A percentile compares a stretch with the other conserved stretches of the same genome.
These are phyloP conservation scores for Ceryle rudis DNA, from an alignment of 2,797 vertebrate genomes.

Conservation along the genomic window DNA sequence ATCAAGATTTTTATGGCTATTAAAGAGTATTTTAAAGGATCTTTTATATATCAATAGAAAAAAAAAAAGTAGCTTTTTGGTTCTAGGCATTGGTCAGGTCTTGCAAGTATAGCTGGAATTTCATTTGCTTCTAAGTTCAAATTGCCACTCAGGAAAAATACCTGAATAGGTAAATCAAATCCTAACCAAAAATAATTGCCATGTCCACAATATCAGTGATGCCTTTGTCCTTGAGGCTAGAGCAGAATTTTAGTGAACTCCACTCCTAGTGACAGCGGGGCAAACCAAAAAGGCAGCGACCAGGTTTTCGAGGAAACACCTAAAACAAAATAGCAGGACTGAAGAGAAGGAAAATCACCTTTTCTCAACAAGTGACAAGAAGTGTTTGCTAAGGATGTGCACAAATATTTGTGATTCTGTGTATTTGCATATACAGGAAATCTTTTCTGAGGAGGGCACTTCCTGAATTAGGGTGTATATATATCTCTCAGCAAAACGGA, in stretches of 20 bases:
- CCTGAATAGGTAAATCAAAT: neutral
- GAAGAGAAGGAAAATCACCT: neutral
- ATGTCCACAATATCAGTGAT: neutral
- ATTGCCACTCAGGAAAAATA: neutral
- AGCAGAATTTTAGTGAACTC: neutral
- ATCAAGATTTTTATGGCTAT: neutral
- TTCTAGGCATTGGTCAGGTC: neutral
- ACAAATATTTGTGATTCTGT: neutral
- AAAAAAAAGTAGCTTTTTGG: neutral
- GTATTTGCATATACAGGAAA: conserved; percentile 28
- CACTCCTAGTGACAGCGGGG: too few species aligned
- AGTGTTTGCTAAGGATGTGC: neutral
- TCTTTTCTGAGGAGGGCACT: neutral
- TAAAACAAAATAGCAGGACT: neutral
- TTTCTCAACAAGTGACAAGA: neutral
- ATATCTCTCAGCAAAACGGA: neutral
- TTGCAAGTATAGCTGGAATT: neutral
- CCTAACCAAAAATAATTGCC: too few species aligned
- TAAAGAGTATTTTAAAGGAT: neutral
- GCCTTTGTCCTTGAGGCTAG: neutral
- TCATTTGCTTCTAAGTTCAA: neutral
- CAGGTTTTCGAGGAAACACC: neutral
- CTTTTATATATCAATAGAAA: neutral
- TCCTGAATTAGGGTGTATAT: neutral
- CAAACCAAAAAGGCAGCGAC: neutral